These are phyloP conservation scores for Crambe crambe DNA, from an alignment of 37 sponge, comb jelly and placozoan species.

Conservation along the genomic window DNA sequence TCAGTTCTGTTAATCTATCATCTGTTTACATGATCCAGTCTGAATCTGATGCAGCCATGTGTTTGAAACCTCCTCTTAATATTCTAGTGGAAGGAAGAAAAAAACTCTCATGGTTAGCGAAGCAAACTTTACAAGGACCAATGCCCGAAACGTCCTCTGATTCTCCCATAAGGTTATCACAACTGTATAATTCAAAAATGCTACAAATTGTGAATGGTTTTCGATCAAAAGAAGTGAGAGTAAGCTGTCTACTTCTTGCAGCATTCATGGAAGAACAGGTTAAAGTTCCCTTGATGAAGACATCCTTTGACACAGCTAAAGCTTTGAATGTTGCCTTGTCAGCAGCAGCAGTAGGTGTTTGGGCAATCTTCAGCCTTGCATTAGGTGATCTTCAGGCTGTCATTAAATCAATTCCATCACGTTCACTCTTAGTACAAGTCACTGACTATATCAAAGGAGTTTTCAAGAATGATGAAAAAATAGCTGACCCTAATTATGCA, in stretches of 20 bases:
- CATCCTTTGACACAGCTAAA: constrained; percentile 42
- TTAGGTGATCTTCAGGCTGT: constrained; percentile 39
- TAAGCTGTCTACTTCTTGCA: constrained; percentile 34
- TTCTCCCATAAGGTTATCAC: neutral
- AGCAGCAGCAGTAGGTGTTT: constrained; percentile 56
- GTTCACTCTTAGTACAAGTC: constrained; percentile 31
- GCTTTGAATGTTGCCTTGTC: neutral
- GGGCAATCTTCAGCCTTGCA: constrained; percentile 55
- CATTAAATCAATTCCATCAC: neutral
- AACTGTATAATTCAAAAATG: constrained; percentile 36
- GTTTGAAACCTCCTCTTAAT: neutral
- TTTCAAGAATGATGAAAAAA: neutral
- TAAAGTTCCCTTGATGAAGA: constrained; percentile 49
- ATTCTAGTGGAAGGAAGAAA: constrained; percentile 14
- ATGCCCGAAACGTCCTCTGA: neutral
- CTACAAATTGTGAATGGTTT: constrained; percentile 13
- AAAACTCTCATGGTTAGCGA: constrained; percentile 9
- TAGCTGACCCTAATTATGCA: constrained; percentile 28
- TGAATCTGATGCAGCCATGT: neutral
- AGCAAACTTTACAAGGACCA: constrained; percentile 5
- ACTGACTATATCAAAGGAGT: constrained; percentile 46
- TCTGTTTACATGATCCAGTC: neutral
- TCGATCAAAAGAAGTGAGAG: constrained; percentile 15
- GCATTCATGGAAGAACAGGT: constrained; percentile 68
- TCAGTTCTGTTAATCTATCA: neutral